Conservation (phyloP, 1,140 invertebrate species). For the Dinothrombium tinctorium region DNA sequence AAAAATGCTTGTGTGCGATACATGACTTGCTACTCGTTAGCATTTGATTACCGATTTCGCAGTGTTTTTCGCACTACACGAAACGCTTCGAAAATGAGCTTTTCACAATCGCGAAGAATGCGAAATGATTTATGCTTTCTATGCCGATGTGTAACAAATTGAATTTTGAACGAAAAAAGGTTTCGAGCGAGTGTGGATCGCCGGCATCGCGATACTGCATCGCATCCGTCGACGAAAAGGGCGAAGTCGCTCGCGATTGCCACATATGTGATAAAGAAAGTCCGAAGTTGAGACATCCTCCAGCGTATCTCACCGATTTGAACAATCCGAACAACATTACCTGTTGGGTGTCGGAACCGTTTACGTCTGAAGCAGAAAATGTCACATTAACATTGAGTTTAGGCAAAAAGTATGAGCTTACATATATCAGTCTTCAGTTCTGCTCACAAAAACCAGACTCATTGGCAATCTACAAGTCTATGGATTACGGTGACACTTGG, state of each 20-base stretch:
- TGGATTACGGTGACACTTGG: conserved; percentile 26
- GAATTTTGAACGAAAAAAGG: conserved; percentile 3
- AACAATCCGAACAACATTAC: conserved; percentile 30
- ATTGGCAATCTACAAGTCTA: conserved; percentile 29
- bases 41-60: too few species aligned
- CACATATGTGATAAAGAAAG: conserved; percentile 49
- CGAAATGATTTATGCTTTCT: too few species aligned
- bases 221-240: conserved; percentile 17
- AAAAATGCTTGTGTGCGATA: too few species aligned
- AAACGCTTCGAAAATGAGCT: too few species aligned
- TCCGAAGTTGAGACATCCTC: conserved; percentile 23
- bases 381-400: conserved; percentile 22
- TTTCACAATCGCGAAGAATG: too few species aligned
- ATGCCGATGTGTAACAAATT: background rate
- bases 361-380: conserved; percentile 14
- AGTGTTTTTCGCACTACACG: too few species aligned
- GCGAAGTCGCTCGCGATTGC: conserved; percentile 28
- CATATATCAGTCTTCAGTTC: conserved; percentile 32
- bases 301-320: conserved; percentile 28
- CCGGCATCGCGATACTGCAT: conserved; percentile 22
- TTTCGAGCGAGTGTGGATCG: conserved; percentile 36
- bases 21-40: too few species aligned
- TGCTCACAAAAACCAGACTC: conserved; percentile 30
- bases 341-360: conserved; percentile 29
- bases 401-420: conserved; percentile 32